These are phyloP conservation scores for Neuroterus valhalla DNA, from an alignment of 1,140 invertebrate genomes.

Conservation along the genomic window DNA sequence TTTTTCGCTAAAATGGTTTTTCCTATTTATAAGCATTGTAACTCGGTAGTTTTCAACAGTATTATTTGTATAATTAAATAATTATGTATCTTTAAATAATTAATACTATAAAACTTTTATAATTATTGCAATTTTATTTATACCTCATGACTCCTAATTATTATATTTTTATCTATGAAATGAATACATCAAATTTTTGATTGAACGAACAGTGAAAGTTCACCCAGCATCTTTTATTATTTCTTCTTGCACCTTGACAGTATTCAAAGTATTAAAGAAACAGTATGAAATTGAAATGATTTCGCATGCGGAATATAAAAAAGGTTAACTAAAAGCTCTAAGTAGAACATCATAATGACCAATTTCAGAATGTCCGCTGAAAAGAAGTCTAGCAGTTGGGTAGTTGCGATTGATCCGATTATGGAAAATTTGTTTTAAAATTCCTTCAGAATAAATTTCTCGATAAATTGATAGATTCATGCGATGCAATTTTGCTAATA, in stretches of 20 bases:
- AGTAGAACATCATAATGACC: constrained; percentile 66
- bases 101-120: neutral
- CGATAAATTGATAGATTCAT: constrained; percentile 68
- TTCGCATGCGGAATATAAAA: neutral
- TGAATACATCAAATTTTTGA: too few species aligned
- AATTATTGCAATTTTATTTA: neutral
- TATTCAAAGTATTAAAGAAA: constrained; percentile 7
- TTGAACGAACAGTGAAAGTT: too few species aligned
- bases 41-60: too few species aligned
- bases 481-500: constrained; percentile 61
- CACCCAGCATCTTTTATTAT: too few species aligned
- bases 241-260: too few species aligned
- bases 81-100: too few species aligned
- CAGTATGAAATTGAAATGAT: neutral
- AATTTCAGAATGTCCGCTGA: constrained; percentile 62
- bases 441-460: constrained; percentile 44
- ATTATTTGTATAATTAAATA: too few species aligned
- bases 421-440: constrained; percentile 60
- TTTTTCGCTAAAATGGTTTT: too few species aligned
- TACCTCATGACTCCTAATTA: neutral
- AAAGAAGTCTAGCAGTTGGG: constrained; percentile 60
- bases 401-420: constrained; percentile 48
- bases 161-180: too few species aligned
- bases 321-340: neutral
- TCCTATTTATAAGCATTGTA: too few species aligned